Evolutionary conservation across 2,113 vertebrate species (phyloP), one percentile per base, ranked within the genome.

Genomic region (Asarcornis scutulata): DNA sequence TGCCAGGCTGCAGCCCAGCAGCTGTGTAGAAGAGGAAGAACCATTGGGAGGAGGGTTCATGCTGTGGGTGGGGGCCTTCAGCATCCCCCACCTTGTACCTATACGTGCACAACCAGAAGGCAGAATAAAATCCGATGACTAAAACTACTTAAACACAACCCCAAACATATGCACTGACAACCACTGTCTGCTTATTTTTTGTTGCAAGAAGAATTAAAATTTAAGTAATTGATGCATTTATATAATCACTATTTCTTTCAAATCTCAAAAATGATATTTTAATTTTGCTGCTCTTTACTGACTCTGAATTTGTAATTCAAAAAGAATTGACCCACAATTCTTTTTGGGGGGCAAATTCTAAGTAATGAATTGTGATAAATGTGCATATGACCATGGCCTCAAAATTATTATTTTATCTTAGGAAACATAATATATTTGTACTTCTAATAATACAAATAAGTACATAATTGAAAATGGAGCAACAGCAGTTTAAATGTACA

Each of bases 41-140:
- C 0, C 0, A 2, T 4, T 21, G 6, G 6, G 5, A 13, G 38
- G 27, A 31, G 17, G 12, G 7, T 50, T 79, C 26, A 26, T 11
- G 0, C 6, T 7, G 40, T 0, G 21, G 18, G 1, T 7, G 23
- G 48, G 38, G 14, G 3, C 7, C 7, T 71, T 3, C 69, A 68
- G 31, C n/a, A 32, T 2, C 0, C 18, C 31, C 6, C 2, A 0
- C 5, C 44, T 8, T 18, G 40, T 42, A 22, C 32, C 29, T 23
- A n/a, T 62, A 15, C 48, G 13, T 27, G 4, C 42, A n/a, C 53
- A 42, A 17, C 6, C 7, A 55, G 38, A 59, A 72, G 29, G 20
- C n/a, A 79, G 38, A 68, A 36, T 13, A 72, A 88, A 69, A 73
- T 7, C 7, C 48, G 18, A 13, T 78, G 20, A 52, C 14, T 58